Conservation (phyloP, 1,140 invertebrate genomes). For the Drusus annulatus region DNA sequence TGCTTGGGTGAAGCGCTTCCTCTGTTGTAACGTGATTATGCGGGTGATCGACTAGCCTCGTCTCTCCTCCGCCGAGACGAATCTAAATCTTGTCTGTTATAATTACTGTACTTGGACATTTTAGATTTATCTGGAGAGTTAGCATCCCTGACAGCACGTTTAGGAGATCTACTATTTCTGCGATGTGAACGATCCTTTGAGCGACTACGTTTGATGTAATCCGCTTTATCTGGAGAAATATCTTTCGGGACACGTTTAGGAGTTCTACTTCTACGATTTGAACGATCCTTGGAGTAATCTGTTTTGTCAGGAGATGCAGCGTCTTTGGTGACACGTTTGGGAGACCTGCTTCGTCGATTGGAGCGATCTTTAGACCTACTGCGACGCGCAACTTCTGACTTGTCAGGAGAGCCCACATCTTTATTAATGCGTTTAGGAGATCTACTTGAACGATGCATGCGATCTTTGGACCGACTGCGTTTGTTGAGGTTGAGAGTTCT, state of each 20-base stretch:
- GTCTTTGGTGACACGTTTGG: slow-evolving; percentile 42
- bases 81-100: slow-evolving; percentile 47
- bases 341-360: slow-evolving; percentile 41
- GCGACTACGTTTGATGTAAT: slow-evolving; percentile 9
- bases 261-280: slow-evolving; percentile 37
- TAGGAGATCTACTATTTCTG: slow-evolving; percentile 49
- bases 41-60: slow-evolving; percentile 50
- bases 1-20: slow-evolving; percentile 48
- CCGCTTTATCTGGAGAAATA: slow-evolving; percentile 4
- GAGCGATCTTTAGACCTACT: slow-evolving; percentile 38
- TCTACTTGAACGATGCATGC: slow-evolving; percentile 34
- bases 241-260: slow-evolving; percentile 32
- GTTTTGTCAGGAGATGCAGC: slow-evolving; percentile 24
- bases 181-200: slow-evolving; percentile 32
- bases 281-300: slow-evolving; percentile 48
- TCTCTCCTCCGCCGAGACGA: slow-evolving; percentile 41
- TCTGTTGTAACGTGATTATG: slow-evolving; percentile 34
- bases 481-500: slow-evolving; percentile 34
- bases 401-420: slow-evolving; percentile 22
- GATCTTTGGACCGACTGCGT: slow-evolving; percentile 49
- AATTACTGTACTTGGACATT: slow-evolving; percentile 32
- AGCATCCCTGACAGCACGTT: slow-evolving; percentile 33
- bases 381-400: not conserved
- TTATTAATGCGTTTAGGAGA: slow-evolving; percentile 30
- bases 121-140: slow-evolving; percentile 32